Conservation (phyloP, 2,113 vertebrate species). For the Trematomus loennbergii region DNA sequence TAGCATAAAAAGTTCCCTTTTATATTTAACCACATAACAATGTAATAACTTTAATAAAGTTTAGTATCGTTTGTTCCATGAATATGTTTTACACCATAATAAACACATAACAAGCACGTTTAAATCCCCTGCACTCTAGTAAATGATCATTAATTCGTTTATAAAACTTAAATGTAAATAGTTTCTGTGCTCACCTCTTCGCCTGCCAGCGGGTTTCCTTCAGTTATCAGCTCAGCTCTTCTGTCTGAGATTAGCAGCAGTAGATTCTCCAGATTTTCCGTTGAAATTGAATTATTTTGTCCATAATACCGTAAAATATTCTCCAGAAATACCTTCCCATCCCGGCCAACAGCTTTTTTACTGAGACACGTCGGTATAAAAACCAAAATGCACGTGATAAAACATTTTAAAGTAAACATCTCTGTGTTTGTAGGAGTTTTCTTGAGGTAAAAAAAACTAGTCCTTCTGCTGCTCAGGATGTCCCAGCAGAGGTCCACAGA, state of each 20-base stretch:
- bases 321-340: conserved; percentile 45
- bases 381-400: conserved; percentile 5
- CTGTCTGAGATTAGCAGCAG: conserved; percentile 73
- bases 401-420: conserved; percentile 14
- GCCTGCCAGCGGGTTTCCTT: conserved; percentile 66
- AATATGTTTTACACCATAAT: not conserved
- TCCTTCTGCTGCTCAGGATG: not conserved
- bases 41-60: not conserved
- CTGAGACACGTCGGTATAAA: not conserved
- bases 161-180: not conserved
- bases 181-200: conserved; percentile 61
- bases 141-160: not conserved
- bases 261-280: conserved; percentile 68
- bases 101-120: not conserved
- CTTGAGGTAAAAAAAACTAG: not conserved
- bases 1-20: too few species aligned
- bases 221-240: conserved; percentile 24
- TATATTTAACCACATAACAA: not conserved
- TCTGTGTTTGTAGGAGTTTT: not conserved
- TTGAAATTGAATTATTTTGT: conserved; percentile 69
- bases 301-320: conserved; percentile 76
- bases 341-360: not conserved
- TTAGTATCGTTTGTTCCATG: too few species aligned
- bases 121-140: not conserved
- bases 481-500: not conserved